Percentiles rank a stretch among this genome's conserved stretches.
phyloP scores from a whole-genome alignment of 2,888 invertebrate genomes.

The Patella depressa region DNA sequence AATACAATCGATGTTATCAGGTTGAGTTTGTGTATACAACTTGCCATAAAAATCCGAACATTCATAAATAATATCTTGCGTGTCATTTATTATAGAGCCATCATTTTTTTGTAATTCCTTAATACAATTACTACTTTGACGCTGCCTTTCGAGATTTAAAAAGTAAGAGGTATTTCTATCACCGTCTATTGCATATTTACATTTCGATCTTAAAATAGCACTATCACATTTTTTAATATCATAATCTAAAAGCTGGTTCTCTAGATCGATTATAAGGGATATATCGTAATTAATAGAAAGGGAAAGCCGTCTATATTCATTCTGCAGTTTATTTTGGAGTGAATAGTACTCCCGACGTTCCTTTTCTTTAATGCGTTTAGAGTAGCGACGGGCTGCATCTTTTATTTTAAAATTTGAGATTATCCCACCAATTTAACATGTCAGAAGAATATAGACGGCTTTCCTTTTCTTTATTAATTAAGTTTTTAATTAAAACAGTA shows the following conservation, averaged over 20 bases:
- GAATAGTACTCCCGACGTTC: too few relatives aligned
- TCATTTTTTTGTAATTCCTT: too few relatives aligned
- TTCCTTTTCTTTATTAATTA: too few relatives aligned
- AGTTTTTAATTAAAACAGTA: neutral
- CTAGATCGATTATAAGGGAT: too few relatives aligned
- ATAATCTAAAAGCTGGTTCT: too few relatives aligned
- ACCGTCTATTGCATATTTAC: neutral
- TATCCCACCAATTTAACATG: constrained; percentile 27
- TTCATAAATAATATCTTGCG: constrained; percentile 11
- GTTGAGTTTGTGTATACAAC: too few relatives aligned
- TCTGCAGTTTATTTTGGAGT: constrained; percentile 13
- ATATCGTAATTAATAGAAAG: neutral
- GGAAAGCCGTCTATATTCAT: constrained; percentile 5
- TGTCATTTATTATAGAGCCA: too few relatives aligned
- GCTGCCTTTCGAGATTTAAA: neutral
- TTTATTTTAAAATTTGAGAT: constrained; percentile 29
- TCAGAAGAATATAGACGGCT: constrained; percentile 8
- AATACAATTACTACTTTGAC: neutral
- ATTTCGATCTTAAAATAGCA: too few relatives aligned
- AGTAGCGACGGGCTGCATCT: too few relatives aligned
- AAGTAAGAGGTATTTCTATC: neutral
- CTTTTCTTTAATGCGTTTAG: too few relatives aligned
- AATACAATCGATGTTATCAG: too few relatives aligned
- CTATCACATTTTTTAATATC: too few relatives aligned
- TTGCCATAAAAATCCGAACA: neutral